Evolutionary conservation across 2,113 vertebrate species (phyloP).

Genomic region (Centropus bengalensis): DNA sequence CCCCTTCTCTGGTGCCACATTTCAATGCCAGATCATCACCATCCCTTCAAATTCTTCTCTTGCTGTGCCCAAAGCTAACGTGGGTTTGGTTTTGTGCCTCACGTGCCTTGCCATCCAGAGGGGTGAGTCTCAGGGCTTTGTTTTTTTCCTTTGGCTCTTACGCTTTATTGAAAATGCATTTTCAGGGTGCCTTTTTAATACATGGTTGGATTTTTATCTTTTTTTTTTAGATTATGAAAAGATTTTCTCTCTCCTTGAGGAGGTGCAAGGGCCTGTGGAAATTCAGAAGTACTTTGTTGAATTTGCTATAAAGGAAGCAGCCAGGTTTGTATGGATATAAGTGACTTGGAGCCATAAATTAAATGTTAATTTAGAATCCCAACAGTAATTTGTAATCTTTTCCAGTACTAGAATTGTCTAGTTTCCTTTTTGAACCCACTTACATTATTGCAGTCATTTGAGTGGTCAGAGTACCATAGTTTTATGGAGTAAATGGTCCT

Average conservation of each 20-base stretch:
- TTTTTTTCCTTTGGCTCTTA: neutral
- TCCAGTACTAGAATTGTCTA: neutral
- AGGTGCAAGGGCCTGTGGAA: conserved; percentile 88
- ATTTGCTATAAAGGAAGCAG: conserved; percentile 94
- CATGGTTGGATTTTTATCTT: neutral
- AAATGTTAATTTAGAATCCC: neutral
- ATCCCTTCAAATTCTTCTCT: neutral
- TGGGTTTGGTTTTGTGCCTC: neutral
- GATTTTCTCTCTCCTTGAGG: conserved; percentile 90
- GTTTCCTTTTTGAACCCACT: neutral
- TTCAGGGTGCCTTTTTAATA: neutral
- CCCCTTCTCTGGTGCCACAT: neutral
- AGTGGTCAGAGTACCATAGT: neutral
- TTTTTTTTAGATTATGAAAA: conserved; percentile 85
- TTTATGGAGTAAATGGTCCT: neutral
- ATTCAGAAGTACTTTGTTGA: conserved; percentile 94
- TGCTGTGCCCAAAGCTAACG: neutral
- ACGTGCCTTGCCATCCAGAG: fast-evolving
- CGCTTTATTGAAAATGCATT: neutral
- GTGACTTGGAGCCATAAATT: fast-evolving
- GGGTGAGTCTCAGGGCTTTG: neutral
- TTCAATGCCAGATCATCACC: neutral
- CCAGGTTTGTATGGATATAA: conserved; percentile 80
- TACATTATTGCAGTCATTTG: neutral
- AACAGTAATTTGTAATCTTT: neutral